Base-by-base conservation (phyloP, 2,888 invertebrate genomes). In the Falcaria lacertinaria region DNA sequence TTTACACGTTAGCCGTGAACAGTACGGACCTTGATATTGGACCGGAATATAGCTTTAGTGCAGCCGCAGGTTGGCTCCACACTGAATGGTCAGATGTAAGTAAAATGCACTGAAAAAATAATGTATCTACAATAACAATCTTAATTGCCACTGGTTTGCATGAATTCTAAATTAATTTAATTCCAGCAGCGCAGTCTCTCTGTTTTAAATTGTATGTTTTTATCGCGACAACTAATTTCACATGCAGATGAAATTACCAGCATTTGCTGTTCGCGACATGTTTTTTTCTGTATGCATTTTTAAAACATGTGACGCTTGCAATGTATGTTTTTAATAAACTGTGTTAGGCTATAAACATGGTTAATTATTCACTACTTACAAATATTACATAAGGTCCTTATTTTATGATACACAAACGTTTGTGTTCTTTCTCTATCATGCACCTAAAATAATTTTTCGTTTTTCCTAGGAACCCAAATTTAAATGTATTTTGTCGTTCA, bases 71-170 rank as follows among this genome's bases (percentile, higher is more conserved):
- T 28, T 92, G 92, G 92, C 87, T 91, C 39, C 89, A 81, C 44
- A 90, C 91, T 0, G 90, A 91, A 11, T 92, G 92, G 92, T 89
- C 90, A 7, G 89, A 91, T 80, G 91, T 91, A 64, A 56, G 72
- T 53, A 19, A n/a, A n/a, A n/a, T n/a, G n/a, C n/a, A n/a, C n/a
- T n/a, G n/a, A n/a, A n/a, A n/a, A n/a, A n/a, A n/a, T n/a, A n/a
- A n/a, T n/a, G n/a, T n/a, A n/a, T n/a, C n/a, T n/a, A n/a, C n/a
- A n/a, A n/a, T n/a, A n/a, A n/a, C 19, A 19, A 19, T 19, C 19
- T 19, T 4, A 19, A 14, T 4, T 19, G n/a, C 19, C n/a, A 22
- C 19, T 37, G 19, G 19, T 13, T 37, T 17, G 11, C n/a, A 37
- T 14, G 17, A 7, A 16, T 36, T 15, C 13, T 36, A 22, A 14